These are phyloP conservation scores for Macrophya alboannulata DNA, from an alignment of 2,888 invertebrate species.

Conservation along the genomic window DNA sequence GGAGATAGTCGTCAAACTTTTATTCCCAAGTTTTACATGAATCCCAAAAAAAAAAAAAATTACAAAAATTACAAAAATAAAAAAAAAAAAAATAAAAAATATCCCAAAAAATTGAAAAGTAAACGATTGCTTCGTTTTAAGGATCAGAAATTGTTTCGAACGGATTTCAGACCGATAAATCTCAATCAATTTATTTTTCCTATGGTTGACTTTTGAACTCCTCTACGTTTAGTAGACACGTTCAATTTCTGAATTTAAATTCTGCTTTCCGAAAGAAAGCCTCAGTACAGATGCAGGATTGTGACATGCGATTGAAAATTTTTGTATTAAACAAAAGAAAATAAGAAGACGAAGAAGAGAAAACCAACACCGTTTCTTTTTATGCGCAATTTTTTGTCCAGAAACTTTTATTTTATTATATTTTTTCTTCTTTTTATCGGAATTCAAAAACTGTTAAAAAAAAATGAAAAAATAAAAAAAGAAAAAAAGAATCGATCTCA, in stretches of 20 bases:
- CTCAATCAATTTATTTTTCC: background rate
- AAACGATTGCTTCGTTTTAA: background rate
- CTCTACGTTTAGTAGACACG: no score
- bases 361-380: no score
- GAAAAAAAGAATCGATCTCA: background rate
- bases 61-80: background rate
- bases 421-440: no score
- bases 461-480: background rate
- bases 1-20: constrained; percentile 21
- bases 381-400: no score
- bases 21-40: background rate
- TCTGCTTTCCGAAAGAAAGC: no score
- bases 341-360: no score
- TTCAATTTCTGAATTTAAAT: no score
- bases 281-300: no score
- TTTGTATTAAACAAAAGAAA: no score
- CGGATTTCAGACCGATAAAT: background rate
- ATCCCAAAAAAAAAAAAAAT: background rate
- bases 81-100: background rate
- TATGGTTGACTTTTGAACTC: background rate
- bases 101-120: no score
- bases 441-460: background rate
- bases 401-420: background rate
- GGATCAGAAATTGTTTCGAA: background rate
- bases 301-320: no score